A percentile compares a stretch with the other conserved stretches of the same genome.
These are phyloP conservation scores for Caenorhabditis sp. DNA, from an alignment of 2,888 invertebrate species.

Conservation along the genomic window DNA sequence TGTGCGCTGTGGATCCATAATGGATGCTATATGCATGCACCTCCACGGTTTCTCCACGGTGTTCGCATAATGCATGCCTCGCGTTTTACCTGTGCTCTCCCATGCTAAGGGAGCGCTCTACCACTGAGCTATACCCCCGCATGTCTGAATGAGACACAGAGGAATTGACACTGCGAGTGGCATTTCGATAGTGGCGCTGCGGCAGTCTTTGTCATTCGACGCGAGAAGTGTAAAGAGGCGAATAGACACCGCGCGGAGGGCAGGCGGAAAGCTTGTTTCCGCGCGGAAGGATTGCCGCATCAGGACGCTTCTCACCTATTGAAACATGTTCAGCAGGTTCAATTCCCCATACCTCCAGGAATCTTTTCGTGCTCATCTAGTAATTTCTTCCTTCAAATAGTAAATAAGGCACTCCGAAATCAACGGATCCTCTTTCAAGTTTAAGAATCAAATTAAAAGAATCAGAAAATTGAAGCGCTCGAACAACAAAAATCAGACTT, in stretches of 20 bases:
- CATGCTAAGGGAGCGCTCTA: constrained; percentile 77
- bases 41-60: no score
- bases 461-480: no score
- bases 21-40: no score
- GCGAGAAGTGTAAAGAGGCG: constrained; percentile 13
- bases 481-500: no score
- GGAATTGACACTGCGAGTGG: neutral
- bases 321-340: constrained; percentile 10
- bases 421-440: no score
- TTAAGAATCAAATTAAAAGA: no score
- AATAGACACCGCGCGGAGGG: constrained; percentile 25
- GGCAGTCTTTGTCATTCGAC: neutral
- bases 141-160: constrained; percentile 23
- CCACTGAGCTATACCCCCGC: constrained; percentile 74
- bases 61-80: no score
- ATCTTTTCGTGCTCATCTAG: constrained; percentile 26
- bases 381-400: no score
- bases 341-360: constrained; percentile 32
- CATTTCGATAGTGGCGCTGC: neutral
- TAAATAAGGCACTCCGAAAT: no score
- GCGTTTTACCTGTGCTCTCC: no score
- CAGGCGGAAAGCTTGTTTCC: constrained; percentile 16
- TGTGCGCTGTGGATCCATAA: no score
- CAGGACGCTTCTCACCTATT: neutral
- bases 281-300: constrained; percentile 17